phyloP scores from a whole-genome alignment of 2,113 vertebrate species.

The Caranx ignobilis region DNA sequence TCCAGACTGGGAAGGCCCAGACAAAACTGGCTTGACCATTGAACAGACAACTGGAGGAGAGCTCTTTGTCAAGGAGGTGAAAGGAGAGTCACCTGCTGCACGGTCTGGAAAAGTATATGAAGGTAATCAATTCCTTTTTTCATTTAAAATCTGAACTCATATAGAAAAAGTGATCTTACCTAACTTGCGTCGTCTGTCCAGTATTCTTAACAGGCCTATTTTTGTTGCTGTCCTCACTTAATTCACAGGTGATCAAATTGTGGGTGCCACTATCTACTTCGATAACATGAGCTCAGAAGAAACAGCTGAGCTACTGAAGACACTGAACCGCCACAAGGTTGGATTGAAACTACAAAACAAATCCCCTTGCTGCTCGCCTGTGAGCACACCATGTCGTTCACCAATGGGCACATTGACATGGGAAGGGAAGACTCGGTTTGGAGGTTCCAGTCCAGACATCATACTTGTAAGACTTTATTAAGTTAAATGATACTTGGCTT shows the following conservation, averaged over 20 bases:
- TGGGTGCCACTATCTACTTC: slow-evolving; percentile 96
- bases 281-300: slow-evolving; percentile 94
- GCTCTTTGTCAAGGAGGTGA: slow-evolving; percentile 90
- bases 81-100: slow-evolving; percentile 90
- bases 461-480: slow-evolving; percentile 86
- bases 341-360: slow-evolving; percentile 93
- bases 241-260: slow-evolving; percentile 92
- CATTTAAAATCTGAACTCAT: neutral
- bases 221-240: neutral
- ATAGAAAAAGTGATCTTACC: neutral
- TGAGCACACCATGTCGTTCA: slow-evolving; percentile 87
- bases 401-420: slow-evolving; percentile 84
- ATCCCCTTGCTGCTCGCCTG: slow-evolving; percentile 86
- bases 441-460: slow-evolving; percentile 87
- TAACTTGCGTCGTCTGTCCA: neutral
- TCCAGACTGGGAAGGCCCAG: slow-evolving; percentile 91
- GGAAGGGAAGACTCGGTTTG: slow-evolving; percentile 80
- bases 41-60: slow-evolving; percentile 88
- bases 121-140: slow-evolving; percentile 80
- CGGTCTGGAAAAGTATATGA: slow-evolving; percentile 91
- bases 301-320: slow-evolving; percentile 89
- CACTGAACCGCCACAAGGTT: slow-evolving; percentile 90
- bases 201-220: neutral
- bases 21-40: slow-evolving; percentile 92
- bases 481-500: neutral